Percentiles rank a stretch among this genome's conserved stretches.
These are phyloP conservation scores for Aplodontia rufa DNA, from an alignment of 2,113 vertebrate species.

Conservation along the genomic window DNA sequence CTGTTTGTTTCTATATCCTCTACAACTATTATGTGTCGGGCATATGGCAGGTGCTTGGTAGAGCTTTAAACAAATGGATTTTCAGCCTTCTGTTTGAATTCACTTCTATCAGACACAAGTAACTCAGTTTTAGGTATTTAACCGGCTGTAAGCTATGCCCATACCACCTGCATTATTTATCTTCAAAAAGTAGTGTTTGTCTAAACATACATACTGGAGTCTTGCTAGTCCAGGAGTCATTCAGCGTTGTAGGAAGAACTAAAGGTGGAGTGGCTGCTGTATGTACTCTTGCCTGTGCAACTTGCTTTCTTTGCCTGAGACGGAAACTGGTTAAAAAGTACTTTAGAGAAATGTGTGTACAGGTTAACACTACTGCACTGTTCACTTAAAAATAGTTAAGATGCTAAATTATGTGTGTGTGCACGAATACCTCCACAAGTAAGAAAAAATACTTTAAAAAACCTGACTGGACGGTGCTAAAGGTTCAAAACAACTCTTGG, in stretches of 20 bases:
- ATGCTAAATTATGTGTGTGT: background rate
- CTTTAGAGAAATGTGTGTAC: background rate
- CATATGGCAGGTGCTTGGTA: conserved; percentile 14
- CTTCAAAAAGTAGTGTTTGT: conserved; percentile 62
- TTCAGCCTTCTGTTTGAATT: conserved; percentile 44
- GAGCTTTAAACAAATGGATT: conserved; percentile 14
- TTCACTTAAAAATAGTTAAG: background rate
- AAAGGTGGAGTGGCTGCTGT: background rate
- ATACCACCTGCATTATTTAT: conserved; percentile 45
- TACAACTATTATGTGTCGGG: background rate
- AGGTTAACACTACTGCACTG: background rate
- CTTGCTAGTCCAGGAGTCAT: conserved; percentile 41
- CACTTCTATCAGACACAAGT: conserved; percentile 12
- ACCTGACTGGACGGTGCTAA: background rate
- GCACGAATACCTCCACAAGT: background rate
- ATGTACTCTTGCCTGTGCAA: background rate
- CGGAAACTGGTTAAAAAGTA: background rate
- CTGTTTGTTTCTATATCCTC: background rate
- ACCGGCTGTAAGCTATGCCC: conserved; percentile 24
- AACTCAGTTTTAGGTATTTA: background rate
- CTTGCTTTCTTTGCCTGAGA: background rate
- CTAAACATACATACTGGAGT: background rate
- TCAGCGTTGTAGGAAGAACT: background rate
- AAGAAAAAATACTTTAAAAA: background rate
- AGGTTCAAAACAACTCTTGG: background rate